Evolutionary conservation across 2,888 invertebrate genomes (phyloP).

Genomic region (Limnephilus rhombicus): DNA sequence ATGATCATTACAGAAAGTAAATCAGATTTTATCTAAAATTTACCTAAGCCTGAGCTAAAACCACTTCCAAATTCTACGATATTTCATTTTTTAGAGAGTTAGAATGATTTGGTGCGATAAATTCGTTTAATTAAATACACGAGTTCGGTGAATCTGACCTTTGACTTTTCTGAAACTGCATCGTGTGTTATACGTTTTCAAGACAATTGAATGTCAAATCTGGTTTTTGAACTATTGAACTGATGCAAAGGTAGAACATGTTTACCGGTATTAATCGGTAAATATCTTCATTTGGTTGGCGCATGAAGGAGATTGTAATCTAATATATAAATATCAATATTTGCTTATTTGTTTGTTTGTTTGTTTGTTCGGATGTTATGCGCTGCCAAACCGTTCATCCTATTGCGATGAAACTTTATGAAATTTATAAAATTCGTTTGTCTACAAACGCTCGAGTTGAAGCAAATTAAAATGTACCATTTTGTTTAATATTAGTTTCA

Average conservation of each 20-base stretch:
- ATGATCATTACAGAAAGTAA: neutral
- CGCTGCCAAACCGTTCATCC: too few species aligned
- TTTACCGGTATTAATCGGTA: neutral
- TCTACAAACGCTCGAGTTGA: neutral
- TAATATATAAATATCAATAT: too few species aligned
- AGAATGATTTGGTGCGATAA: too few species aligned
- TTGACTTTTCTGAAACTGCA: neutral
- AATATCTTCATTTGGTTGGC: neutral
- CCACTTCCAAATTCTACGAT: too few species aligned
- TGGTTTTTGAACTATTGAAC: neutral
- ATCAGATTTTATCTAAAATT: too few species aligned
- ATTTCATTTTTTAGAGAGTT: too few species aligned
- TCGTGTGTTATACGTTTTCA: neutral
- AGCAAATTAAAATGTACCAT: neutral
- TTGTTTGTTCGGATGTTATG: too few species aligned
- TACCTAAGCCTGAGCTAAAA: too few species aligned
- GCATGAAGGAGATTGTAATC: neutral
- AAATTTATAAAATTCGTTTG: neutral
- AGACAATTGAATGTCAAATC: neutral
- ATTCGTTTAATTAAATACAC: too few species aligned
- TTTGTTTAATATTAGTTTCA: too few species aligned
- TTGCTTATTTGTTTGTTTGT: too few species aligned
- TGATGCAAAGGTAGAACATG: neutral
- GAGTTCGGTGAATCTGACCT: neutral
- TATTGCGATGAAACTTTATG: too few species aligned